Percentiles rank a stretch among this genome's conserved stretches.
These are phyloP conservation scores for Muscicapa comitata DNA, from an alignment of 2,797 vertebrate species.

Conservation along the genomic window DNA sequence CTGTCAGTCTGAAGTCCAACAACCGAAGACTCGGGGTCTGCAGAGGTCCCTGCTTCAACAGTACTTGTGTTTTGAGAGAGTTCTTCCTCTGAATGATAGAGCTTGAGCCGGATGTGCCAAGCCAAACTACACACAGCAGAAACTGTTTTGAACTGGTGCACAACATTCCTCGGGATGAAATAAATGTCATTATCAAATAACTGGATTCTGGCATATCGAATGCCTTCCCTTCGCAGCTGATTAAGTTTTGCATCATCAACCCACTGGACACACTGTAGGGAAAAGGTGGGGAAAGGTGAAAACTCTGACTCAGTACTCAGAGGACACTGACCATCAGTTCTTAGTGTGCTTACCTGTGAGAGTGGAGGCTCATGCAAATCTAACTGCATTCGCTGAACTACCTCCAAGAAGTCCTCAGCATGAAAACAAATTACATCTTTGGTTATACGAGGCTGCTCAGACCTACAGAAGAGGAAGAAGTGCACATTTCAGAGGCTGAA, in stretches of 20 bases:
- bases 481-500: background rate
- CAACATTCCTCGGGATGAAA: slow-evolving; percentile 96
- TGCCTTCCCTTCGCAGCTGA: slow-evolving; percentile 93
- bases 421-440: slow-evolving; percentile 99
- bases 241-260: slow-evolving; percentile 98
- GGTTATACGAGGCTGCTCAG: slow-evolving; percentile 93
- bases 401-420: slow-evolving; percentile 91
- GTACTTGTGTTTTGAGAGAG: slow-evolving; percentile 47
- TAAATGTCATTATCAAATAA: slow-evolving; percentile 96
- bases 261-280: slow-evolving; percentile 93
- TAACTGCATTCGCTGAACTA: slow-evolving; percentile 93
- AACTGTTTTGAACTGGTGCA: slow-evolving; percentile 98
- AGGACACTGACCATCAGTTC: background rate
- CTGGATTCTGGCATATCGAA: slow-evolving; percentile 95
- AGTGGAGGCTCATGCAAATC: slow-evolving; percentile 95
- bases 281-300: background rate
- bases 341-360: slow-evolving; percentile 83
- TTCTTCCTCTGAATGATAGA: slow-evolving; percentile 81
- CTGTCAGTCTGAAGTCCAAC: slow-evolving; percentile 70
- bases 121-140: slow-evolving; percentile 97
- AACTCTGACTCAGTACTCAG: background rate
- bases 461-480: slow-evolving; percentile 67
- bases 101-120: slow-evolving; percentile 91
- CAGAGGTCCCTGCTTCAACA: slow-evolving; percentile 51
- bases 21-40: slow-evolving; percentile 58